phyloP scores from a whole-genome alignment of 1,140 invertebrate species.

The Papilio aristodemus region DNA sequence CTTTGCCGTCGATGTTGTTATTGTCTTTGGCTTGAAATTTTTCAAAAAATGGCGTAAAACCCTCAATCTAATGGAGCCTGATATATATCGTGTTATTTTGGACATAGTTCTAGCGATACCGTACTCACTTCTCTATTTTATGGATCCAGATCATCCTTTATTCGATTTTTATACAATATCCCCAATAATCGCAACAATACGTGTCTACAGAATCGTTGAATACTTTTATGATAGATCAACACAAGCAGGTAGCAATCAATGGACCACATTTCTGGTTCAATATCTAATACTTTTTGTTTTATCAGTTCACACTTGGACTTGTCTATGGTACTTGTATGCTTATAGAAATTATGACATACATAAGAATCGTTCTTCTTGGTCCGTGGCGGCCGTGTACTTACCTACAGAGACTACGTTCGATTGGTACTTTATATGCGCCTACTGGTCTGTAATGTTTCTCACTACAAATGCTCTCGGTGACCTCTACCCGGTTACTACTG shows the following conservation, averaged over 20 bases:
- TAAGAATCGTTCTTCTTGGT: conserved; percentile 64
- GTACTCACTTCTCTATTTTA: conserved; percentile 62
- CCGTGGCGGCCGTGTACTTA: conserved; percentile 57
- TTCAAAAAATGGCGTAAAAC: conserved; percentile 69
- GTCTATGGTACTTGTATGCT: conserved; percentile 68
- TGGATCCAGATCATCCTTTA: conserved; percentile 40
- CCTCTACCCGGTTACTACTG: conserved; percentile 66
- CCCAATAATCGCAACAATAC: conserved; percentile 57
- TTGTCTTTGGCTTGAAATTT: conserved; percentile 67
- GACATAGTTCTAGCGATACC: conserved; percentile 67
- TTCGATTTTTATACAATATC: conserved; percentile 60
- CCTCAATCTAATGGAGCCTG: conserved; percentile 68
- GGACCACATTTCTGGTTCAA: conserved; percentile 71
- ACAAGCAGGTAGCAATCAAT: conserved; percentile 74
- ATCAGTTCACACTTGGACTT: conserved; percentile 70
- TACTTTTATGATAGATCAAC: conserved; percentile 70
- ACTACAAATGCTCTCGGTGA: conserved; percentile 73
- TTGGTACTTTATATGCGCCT: conserved; percentile 72
- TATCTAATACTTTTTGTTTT: conserved; percentile 68
- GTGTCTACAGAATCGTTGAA: conserved; percentile 66
- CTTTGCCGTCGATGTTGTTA: conserved; percentile 59
- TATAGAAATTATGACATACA: conserved; percentile 63
- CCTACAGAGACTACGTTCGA: conserved; percentile 65
- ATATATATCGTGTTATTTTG: conserved; percentile 55
- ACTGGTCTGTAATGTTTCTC: conserved; percentile 71